Evolutionary conservation across 2,888 invertebrate genomes (phyloP), one percentile per base, ranked within the genome.

Genomic region (Epirrita christyi): DNA sequence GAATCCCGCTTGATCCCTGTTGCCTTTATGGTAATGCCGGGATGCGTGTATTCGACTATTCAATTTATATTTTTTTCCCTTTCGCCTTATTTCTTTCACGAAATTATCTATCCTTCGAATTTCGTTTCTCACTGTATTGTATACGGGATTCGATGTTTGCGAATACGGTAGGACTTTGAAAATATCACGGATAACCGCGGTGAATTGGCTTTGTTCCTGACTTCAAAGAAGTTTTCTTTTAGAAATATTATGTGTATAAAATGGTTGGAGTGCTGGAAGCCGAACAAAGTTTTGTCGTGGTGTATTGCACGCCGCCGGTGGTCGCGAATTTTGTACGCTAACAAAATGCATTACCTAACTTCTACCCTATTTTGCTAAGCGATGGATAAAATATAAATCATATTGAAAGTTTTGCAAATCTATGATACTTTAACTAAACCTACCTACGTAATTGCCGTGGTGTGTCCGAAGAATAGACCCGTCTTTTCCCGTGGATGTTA

Each of bases 71-170:
- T 88, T 91, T 86, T 88, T 89, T 86, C 85, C 85, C 85, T 87
- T 80, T 80, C 85, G 85, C 83, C 89, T 88, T 91, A 89, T 91
- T 89, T 88, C 88, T 89, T 88, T 87, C 80, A 76, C 81, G 88
- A 91, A 91, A 91, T 91, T 91, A 92, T 91, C 91, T 88, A 89
- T 91, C 88, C 85, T 88, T 88, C 87, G 91, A 88, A 91, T 88
- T 92, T 88, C 90, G 90, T 87, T 91, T 91, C 89, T 86, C 91
- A 92, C 91, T 89, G 91, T 91, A 91, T 91, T 92, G 91, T 89
- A 82, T 88, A 81, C 80, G 79, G 80, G 84, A 86, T 90, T 85
- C 87, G 86, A 85, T 90, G 89, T 90, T 89, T 89, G 88, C 82
- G 89, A 90, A 91, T 91, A 91, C 89, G 88, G 90, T 86, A 85